These are phyloP conservation scores for Agelas oroides DNA, from an alignment of 37 sponge, comb jelly and placozoan genomes.

Conservation along the genomic window DNA sequence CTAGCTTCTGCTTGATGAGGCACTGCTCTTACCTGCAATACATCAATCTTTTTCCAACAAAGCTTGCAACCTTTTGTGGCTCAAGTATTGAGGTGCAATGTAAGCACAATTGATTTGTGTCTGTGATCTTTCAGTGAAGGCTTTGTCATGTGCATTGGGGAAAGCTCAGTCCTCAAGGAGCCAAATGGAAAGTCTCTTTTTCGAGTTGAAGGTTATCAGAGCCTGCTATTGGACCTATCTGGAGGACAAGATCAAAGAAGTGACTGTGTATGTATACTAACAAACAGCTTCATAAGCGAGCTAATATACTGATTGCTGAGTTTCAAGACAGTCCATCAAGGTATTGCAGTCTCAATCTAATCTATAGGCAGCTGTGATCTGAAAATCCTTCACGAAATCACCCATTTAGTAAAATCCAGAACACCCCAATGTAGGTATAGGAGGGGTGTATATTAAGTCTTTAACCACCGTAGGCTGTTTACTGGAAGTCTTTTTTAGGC, in stretches of 20 bases:
- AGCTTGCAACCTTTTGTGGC: neutral
- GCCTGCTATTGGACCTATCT: too few species aligned
- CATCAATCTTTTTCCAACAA: neutral
- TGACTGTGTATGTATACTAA: neutral
- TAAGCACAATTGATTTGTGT: neutral
- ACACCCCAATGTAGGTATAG: too few species aligned
- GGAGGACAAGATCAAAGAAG: neutral
- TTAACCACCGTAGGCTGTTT: too few species aligned
- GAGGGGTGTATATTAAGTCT: too few species aligned
- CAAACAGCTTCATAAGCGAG: neutral
- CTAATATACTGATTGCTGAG: too few species aligned
- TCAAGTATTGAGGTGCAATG: neutral
- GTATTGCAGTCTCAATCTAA: too few species aligned
- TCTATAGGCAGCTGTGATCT: too few species aligned
- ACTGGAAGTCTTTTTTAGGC: too few species aligned
- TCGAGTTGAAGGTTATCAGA: too few species aligned
- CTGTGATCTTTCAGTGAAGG: neutral
- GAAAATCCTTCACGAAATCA: neutral
- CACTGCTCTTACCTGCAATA: neutral
- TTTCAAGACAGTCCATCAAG: too few species aligned
- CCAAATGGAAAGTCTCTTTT: too few species aligned
- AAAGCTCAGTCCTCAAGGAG: too few species aligned
- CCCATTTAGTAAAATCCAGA: constrained; percentile 4
- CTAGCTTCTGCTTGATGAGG: neutral
- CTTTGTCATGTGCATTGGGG: neutral